Evolutionary conservation across 2,113 vertebrate genomes (phyloP).

Genomic region (Ceyx margarethae): DNA sequence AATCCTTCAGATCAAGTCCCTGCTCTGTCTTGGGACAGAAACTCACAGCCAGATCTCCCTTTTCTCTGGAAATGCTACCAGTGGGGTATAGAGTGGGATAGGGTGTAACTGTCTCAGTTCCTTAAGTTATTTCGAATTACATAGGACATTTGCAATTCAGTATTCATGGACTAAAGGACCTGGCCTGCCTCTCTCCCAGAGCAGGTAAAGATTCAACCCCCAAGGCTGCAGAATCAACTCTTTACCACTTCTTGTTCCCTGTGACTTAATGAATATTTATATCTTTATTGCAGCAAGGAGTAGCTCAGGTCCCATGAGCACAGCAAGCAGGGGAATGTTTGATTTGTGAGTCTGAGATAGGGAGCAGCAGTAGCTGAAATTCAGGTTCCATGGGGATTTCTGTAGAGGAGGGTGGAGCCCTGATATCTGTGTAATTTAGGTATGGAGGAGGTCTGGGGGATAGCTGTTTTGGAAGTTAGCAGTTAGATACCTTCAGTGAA

Average conservation of each 20-base stretch:
- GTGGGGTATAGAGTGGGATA: not conserved
- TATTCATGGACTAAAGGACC: not conserved
- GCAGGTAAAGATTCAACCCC: not conserved
- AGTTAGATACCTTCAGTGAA: not conserved
- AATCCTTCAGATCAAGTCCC: not conserved
- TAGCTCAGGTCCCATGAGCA: conserved; percentile 51
- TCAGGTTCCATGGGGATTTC: conserved; percentile 16
- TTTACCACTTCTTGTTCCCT: not conserved
- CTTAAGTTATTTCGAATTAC: not conserved
- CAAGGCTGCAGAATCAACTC: conserved; percentile 14
- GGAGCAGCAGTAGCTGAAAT: conserved; percentile 35
- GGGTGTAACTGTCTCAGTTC: not conserved
- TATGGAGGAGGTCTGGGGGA: not conserved
- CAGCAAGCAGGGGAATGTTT: conserved; percentile 43
- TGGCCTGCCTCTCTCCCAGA: not conserved
- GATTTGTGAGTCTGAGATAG: conserved; percentile 46
- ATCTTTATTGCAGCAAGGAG: conserved; percentile 49
- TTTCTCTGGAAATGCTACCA: not conserved
- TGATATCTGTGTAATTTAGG: not conserved
- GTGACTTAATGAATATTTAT: conserved; percentile 64
- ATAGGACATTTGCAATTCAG: not conserved
- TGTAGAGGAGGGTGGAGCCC: not conserved
- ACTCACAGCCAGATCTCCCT: not conserved
- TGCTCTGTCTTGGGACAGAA: not conserved
- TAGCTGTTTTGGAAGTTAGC: not conserved